Base-by-base conservation (phyloP, 2,113 vertebrate species). In the Heterocephalus glaber region DNA sequence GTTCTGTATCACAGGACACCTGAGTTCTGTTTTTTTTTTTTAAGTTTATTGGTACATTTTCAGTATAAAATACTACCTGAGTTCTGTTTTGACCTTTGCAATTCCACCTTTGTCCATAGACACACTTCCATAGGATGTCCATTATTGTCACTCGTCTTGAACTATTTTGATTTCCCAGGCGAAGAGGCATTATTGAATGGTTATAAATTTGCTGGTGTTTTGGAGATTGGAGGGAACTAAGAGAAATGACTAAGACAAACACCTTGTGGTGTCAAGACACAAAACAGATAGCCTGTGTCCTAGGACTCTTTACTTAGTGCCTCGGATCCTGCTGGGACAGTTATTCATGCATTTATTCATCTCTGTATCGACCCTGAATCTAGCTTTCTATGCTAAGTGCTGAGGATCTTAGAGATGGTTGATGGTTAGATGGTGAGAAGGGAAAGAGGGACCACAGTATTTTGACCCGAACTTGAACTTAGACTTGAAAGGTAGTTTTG, bases 281-380 rank as follows among this genome's bases (percentile, higher is more conserved):
- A 89, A 97, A 97, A 83, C 89, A 97, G 95, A 95, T 95, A 92
- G 97, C 72, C 90, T 60, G 19, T 90, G 88, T 96, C 91, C 74
- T 86, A 86, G 86, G 86, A 66, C 58, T 44, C 79, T 72, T 92
- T 93, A 93, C 65, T 81, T 8, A 65, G 94, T 76, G 83, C 61
- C 86, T 80, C 60, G 44, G 63, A 90, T 84, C 49, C 82, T 92
- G 79, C 86, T 74, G 61, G 86, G 92, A 86, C 83, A 86, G 49
- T 86, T 94, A 77, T 89, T 95, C 90, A 4, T 63, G 68, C 68
- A 77, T 72, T 93, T 44, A 84, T 89, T 93, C 86, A 79, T n/a
- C 90, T 82, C 38, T 1, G 92, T 74, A 63, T 82, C 52, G 52
- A 49, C 41, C 52, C 49, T 17, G 35, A 52, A 52, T 61, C 88